Percentiles rank a stretch among this genome's conserved stretches.
Evolutionary conservation across 2,797 vertebrate genomes (phyloP).

Genomic region (Oreortyx pictus): DNA sequence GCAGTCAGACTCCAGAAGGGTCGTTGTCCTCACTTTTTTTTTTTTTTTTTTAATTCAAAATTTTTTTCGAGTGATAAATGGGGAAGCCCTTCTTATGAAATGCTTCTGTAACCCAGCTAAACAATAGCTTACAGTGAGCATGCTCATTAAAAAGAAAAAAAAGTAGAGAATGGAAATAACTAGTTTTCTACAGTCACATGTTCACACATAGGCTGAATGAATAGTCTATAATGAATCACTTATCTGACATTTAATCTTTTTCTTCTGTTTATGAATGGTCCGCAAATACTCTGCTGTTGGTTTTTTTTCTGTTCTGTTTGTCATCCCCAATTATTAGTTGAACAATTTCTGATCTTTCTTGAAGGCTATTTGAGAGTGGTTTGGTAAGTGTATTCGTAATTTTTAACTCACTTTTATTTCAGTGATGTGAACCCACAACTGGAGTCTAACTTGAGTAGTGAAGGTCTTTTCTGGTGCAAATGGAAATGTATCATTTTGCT

Average conservation of each 20-base stretch:
- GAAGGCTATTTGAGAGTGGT: slow-evolving; percentile 24
- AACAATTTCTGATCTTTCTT: slow-evolving; percentile 27
- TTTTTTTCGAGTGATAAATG: slow-evolving; percentile 45
- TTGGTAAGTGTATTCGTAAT: background rate
- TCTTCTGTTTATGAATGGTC: slow-evolving; percentile 45
- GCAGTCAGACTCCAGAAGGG: slow-evolving; percentile 72
- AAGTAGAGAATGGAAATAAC: background rate
- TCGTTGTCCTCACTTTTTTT: slow-evolving; percentile 64
- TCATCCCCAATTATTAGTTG: background rate
- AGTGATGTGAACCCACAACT: background rate
- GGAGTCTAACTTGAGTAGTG: background rate
- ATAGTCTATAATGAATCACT: slow-evolving; percentile 48
- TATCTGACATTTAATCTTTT: slow-evolving; percentile 45
- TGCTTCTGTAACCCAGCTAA: background rate
- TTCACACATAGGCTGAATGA: slow-evolving; percentile 40
- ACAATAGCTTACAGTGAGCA: background rate
- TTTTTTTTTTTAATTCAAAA: background rate
- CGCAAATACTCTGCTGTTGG: background rate
- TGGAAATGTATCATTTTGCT: background rate
- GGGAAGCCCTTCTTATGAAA: slow-evolving; percentile 51
- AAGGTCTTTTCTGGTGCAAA: background rate
- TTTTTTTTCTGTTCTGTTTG: background rate
- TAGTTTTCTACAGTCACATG: slow-evolving; percentile 27
- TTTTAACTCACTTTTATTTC: background rate
- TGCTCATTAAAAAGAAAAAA: slow-evolving; percentile 7